Percentiles rank a stretch among this genome's conserved stretches.
Evolutionary conservation across 2,888 invertebrate genomes (phyloP).

Genomic region (Carcina quercana): DNA sequence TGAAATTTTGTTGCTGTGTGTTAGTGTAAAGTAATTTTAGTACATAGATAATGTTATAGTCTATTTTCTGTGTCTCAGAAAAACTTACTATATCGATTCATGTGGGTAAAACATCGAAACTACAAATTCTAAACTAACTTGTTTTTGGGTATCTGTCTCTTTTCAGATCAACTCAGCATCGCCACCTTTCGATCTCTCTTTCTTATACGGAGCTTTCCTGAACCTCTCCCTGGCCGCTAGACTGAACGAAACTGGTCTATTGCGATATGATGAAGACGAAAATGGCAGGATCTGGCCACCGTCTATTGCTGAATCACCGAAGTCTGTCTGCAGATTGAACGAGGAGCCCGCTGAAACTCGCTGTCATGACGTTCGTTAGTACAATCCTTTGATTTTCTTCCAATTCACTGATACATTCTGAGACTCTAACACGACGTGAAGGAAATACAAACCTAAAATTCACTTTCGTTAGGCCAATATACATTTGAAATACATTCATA

Average conservation of each 20-base stretch:
- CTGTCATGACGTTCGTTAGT: neutral
- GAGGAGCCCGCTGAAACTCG: neutral
- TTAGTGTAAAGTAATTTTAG: too few species aligned
- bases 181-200: neutral
- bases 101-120: too few species aligned
- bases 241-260: neutral
- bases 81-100: too few species aligned
- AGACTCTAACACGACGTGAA: too few species aligned
- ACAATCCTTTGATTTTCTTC: too few species aligned
- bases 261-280: neutral
- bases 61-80: too few species aligned
- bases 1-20: too few species aligned
- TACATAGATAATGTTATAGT: too few species aligned
- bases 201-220: neutral
- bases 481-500: slow-evolving; percentile 3
- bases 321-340: neutral
- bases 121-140: slow-evolving; percentile 14
- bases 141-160: slow-evolving; percentile 21
- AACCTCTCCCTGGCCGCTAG: neutral
- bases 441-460: neutral
- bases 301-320: neutral
- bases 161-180: slow-evolving; percentile 1
- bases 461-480: slow-evolving; percentile 22
- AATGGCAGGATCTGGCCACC: neutral
- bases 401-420: too few species aligned